These are phyloP conservation scores for Euura lappo DNA, from an alignment of 1,140 invertebrate species.

Conservation along the genomic window DNA sequence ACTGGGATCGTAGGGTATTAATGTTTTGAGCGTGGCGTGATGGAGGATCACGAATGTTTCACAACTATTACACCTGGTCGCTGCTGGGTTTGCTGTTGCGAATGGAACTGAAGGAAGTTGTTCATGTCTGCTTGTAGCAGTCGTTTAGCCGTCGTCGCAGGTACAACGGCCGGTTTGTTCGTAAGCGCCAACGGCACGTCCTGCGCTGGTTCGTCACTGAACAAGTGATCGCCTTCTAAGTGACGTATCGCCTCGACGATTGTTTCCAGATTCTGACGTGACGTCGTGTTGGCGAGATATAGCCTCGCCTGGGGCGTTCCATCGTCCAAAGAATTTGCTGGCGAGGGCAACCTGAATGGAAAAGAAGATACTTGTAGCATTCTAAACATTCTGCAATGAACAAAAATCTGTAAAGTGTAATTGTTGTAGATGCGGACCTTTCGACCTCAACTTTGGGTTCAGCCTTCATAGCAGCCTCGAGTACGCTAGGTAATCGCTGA, in stretches of 20 bases:
- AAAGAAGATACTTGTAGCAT: no score
- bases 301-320: constrained; percentile 63
- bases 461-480: constrained; percentile 86
- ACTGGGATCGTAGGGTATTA: constrained; percentile 11
- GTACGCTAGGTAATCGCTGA: constrained; percentile 68
- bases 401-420: constrained; percentile 27
- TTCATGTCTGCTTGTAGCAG: constrained; percentile 69
- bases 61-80: constrained; percentile 87
- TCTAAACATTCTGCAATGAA: no score
- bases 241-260: constrained; percentile 98
- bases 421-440: constrained; percentile 55
- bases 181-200: constrained; percentile 79
- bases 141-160: constrained; percentile 46
- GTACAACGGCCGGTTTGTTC: constrained; percentile 59
- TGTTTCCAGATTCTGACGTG: constrained; percentile 93
- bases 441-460: constrained; percentile 87
- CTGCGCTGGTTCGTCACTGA: constrained; percentile 74
- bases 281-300: constrained; percentile 81
- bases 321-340: constrained; percentile 64
- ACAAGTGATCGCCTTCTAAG: constrained; percentile 92
- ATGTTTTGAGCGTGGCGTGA: constrained; percentile 9
- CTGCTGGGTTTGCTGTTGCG: constrained; percentile 67
- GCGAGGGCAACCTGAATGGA: constrained; percentile 61
- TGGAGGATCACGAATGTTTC: constrained; percentile 73
- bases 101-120: constrained; percentile 69